Base-by-base conservation (phyloP, 1,140 invertebrate species). In the Stratiolaelaps scimitus region DNA sequence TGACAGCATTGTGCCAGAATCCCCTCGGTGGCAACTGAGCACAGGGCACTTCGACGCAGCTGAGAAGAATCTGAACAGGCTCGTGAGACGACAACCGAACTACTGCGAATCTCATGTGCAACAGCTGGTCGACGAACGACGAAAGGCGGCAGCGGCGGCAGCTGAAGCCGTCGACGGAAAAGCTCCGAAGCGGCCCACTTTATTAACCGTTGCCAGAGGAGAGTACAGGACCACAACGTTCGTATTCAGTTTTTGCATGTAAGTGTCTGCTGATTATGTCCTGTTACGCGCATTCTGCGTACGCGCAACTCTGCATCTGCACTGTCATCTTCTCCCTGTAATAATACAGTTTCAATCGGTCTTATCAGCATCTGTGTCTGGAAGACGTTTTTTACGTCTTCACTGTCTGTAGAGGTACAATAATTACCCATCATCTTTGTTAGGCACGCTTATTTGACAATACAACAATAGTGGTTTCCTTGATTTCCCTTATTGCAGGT, bases 241-340 rank as follows among this genome's bases (percentile, higher is more conserved):
- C 15, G 53, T 60, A 15, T 60, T 60, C 10, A 29, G 15, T 15
- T 60, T 60, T 23, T 60, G 53, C 53, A 26, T 29, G 53, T 60
- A 15, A 60, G 53, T 60, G 7, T 48, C 4, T 48, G 4, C 47
- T 28, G 7, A 10, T 40, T 40, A 10, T 40, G 10, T 40, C 34
- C 4, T 40, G 10, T 10, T 10, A 40, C 34, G 10, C n/a, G n/a
- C n/a, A n/a, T n/a, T n/a, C n/a, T n/a, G n/a, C n/a, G n/a, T n/a
- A n/a, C n/a, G n/a, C n/a, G n/a, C n/a, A n/a, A n/a, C n/a, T n/a
- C n/a, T n/a, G n/a, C n/a, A n/a, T n/a, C n/a, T n/a, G n/a, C n/a
- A n/a, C n/a, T n/a, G n/a, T n/a, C n/a, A n/a, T n/a, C n/a, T n/a
- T n/a, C n/a, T n/a, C n/a, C n/a, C n/a, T n/a, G n/a, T n/a, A n/a